A percentile compares a stretch with the other conserved stretches of the same genome.
Evolutionary conservation across 2,797 vertebrate species (phyloP).

Genomic region (Poecile montanus): DNA sequence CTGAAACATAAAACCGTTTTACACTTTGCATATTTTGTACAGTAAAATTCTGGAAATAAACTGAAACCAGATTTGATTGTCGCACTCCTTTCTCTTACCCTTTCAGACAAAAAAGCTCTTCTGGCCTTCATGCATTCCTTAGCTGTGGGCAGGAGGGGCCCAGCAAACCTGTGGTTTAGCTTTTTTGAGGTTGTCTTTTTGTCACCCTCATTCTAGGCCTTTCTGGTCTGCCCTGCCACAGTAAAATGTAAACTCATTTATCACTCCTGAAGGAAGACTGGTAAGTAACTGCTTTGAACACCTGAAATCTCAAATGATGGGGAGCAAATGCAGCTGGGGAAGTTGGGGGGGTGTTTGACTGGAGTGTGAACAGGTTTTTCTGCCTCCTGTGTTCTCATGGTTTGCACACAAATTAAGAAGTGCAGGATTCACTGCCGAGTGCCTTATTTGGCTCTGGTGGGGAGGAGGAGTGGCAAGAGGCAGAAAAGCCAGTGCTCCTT

Average conservation of each 20-base stretch:
- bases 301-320: slow-evolving; percentile 18
- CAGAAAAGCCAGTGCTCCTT: slow-evolving; percentile 20
- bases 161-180: slow-evolving; percentile 8
- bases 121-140: slow-evolving; percentile 10
- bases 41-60: slow-evolving; percentile 77
- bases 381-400: not conserved
- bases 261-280: not conserved
- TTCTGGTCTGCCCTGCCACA: not conserved
- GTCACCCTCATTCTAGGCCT: not conserved
- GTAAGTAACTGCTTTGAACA: slow-evolving; percentile 11
- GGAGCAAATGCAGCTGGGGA: not conserved
- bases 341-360: too few relatives aligned
- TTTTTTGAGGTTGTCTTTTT: slow-evolving; percentile 5
- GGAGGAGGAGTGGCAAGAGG: not conserved
- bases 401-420: slow-evolving; percentile 13
- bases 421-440: not conserved
- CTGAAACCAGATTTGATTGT: slow-evolving; percentile 49
- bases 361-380: slow-evolving; percentile 54
- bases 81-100: not conserved
- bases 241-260: slow-evolving; percentile 37
- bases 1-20: slow-evolving; percentile 68
- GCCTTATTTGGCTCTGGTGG: slow-evolving; percentile 8
- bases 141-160: slow-evolving; percentile 6
- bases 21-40: slow-evolving; percentile 74
- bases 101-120: not conserved